Evolutionary conservation across 2,797 vertebrate genomes (phyloP).

Genomic region (Odontamblyopus rebecca): DNA sequence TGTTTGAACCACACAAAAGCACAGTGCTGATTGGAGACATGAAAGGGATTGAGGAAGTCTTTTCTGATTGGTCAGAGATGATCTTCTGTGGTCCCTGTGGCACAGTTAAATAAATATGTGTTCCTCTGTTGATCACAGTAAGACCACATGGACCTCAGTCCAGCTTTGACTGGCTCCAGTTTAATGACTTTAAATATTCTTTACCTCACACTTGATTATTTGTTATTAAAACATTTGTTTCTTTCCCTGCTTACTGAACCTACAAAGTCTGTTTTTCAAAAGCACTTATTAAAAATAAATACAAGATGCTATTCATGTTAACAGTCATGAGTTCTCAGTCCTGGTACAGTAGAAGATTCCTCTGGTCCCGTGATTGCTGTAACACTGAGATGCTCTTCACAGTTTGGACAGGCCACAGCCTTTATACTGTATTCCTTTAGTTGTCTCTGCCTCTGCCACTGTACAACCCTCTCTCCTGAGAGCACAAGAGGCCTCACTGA

Average conservation of each 20-base stretch:
- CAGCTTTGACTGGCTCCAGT: slow-evolving; percentile 97
- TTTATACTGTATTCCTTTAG: slow-evolving; percentile 11
- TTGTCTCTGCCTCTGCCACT: slow-evolving; percentile 58
- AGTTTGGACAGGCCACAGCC: slow-evolving; percentile 87
- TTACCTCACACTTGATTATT: slow-evolving; percentile 85
- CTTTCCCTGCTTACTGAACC: slow-evolving; percentile 65
- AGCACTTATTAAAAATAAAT: slow-evolving; percentile 98
- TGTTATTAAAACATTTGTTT: slow-evolving; percentile 89
- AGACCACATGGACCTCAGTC: slow-evolving; percentile 83
- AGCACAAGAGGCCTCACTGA: slow-evolving; percentile 41
- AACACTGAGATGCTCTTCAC: slow-evolving; percentile 96
- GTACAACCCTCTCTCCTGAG: slow-evolving; percentile 64
- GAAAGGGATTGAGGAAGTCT: slow-evolving; percentile 63
- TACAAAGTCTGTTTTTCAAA: slow-evolving; percentile 86
- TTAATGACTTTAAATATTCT: slow-evolving; percentile 97
- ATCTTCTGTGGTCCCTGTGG: slow-evolving; percentile 80
- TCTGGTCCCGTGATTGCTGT: slow-evolving; percentile 80
- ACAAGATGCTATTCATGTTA: slow-evolving; percentile 97
- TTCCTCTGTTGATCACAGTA: slow-evolving; percentile 69
- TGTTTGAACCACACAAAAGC: slow-evolving; percentile 82
- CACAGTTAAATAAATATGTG: slow-evolving; percentile 92
- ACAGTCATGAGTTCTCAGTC: slow-evolving; percentile 94
- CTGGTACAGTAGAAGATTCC: slow-evolving; percentile 88
- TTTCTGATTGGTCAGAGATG: slow-evolving; percentile 65
- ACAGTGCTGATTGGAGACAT: slow-evolving; percentile 78